phyloP scores from a whole-genome alignment of 2,113 vertebrate genomes.

The Callipepla squamata region DNA sequence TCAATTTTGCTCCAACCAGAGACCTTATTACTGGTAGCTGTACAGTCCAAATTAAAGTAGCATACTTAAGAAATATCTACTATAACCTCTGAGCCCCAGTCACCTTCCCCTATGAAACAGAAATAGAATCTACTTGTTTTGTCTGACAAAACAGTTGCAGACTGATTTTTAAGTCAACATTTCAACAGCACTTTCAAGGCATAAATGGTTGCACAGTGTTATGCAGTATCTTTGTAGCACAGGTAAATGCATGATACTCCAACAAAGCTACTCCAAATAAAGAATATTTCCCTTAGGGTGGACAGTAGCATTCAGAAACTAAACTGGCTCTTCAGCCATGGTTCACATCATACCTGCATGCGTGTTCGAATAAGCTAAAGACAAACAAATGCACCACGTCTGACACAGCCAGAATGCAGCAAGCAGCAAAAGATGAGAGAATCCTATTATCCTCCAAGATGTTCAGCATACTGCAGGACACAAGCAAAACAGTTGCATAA shows the following conservation, averaged over 20 bases:
- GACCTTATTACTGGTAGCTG: rapidly evolving
- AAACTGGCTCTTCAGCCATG: background rate
- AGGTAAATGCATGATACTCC: background rate
- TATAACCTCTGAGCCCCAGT: background rate
- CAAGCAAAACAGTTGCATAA: background rate
- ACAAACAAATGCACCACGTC: background rate
- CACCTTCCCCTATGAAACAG: background rate
- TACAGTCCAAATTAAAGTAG: background rate
- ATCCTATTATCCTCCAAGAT: background rate
- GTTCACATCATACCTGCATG: background rate
- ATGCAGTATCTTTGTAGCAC: background rate
- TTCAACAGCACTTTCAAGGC: background rate
- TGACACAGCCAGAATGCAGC: background rate
- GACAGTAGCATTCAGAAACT: background rate
- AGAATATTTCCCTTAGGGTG: background rate
- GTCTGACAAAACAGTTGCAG: background rate
- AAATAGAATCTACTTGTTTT: background rate
- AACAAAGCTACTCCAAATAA: background rate
- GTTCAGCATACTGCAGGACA: background rate
- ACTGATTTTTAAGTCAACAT: background rate
- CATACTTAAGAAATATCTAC: background rate
- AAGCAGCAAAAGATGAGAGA: background rate
- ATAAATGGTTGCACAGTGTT: background rate
- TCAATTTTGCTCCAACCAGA: background rate
- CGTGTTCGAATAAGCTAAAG: background rate